phyloP scores from a whole-genome alignment of 2,113 vertebrate genomes.

The Aptenodytes patagonicus region DNA sequence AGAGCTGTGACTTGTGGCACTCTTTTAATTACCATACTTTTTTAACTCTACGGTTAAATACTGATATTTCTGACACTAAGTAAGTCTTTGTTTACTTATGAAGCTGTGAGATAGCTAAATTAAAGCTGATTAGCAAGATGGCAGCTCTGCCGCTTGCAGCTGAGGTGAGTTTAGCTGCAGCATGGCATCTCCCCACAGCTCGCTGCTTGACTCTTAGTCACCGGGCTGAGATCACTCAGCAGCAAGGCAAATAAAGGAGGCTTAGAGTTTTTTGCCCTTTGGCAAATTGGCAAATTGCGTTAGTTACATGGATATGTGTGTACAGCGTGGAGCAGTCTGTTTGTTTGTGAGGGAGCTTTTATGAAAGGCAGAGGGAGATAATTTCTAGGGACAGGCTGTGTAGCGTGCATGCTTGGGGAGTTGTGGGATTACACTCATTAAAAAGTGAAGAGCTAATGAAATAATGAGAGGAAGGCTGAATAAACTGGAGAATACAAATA shows the following conservation, averaged over 20 bases:
- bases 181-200: not conserved
- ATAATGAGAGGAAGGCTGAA: constrained; percentile 70
- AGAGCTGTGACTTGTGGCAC: constrained; percentile 72
- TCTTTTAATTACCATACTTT: constrained; percentile 67
- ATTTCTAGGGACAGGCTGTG: constrained; percentile 79
- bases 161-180: constrained; percentile 56
- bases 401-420: not conserved
- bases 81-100: constrained; percentile 74
- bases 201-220: constrained; percentile 28
- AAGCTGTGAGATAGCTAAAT: constrained; percentile 75
- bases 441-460: constrained; percentile 57
- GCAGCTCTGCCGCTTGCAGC: constrained; percentile 52
- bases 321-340: constrained; percentile 80
- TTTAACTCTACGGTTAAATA: constrained; percentile 45
- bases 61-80: constrained; percentile 62
- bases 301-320: constrained; percentile 82
- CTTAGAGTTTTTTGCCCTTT: constrained; percentile 80
- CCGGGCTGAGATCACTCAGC: constrained; percentile 48
- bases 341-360: constrained; percentile 83
- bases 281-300: constrained; percentile 89
- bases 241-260: constrained; percentile 66
- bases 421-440: constrained; percentile 29
- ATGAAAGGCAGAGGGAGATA: constrained; percentile 78
- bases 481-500: constrained; percentile 37
- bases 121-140: constrained; percentile 74